A percentile compares a stretch with the other conserved stretches of the same genome.
Evolutionary conservation across 1,140 invertebrate genomes (phyloP).

Genomic region (Drosophila melanogaster): DNA sequence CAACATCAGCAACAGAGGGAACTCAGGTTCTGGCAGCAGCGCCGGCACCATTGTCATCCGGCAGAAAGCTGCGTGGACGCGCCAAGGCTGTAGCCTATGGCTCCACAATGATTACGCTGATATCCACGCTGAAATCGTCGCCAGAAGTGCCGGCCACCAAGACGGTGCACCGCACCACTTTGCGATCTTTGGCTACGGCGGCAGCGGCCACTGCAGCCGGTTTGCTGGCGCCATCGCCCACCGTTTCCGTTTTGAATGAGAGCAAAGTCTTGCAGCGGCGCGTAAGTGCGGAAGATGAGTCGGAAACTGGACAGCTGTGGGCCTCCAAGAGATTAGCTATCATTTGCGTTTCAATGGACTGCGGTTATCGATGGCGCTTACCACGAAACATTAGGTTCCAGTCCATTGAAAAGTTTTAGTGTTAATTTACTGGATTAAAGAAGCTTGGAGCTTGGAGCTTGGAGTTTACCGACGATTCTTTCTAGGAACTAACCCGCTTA

Average conservation of each 20-base stretch:
- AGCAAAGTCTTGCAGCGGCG: slow-evolving; percentile 93
- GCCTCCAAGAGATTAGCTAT: background rate
- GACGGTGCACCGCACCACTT: slow-evolving; percentile 65
- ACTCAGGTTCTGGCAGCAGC: background rate
- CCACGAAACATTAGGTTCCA: background rate
- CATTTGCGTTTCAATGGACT: background rate
- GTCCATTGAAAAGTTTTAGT: background rate
- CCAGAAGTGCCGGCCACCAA: slow-evolving; percentile 53
- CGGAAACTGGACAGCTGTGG: background rate
- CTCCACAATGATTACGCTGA: slow-evolving; percentile 55
- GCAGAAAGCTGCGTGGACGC: slow-evolving; percentile 37
- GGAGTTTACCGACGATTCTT: background rate
- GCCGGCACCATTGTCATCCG: background rate
- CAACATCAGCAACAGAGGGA: too few species aligned
- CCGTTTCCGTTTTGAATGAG: slow-evolving; percentile 85
- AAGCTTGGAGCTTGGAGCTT: background rate
- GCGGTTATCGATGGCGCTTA: too few species aligned
- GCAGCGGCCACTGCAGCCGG: slow-evolving; percentile 66
- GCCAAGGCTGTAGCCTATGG: slow-evolving; percentile 63
- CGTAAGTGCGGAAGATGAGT: slow-evolving; percentile 87
- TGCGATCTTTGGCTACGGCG: slow-evolving; percentile 60
- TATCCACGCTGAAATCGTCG: slow-evolving; percentile 52
- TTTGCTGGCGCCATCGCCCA: slow-evolving; percentile 74
- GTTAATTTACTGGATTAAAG: background rate
- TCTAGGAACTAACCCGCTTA: background rate